Percentiles rank a stretch among this genome's conserved stretches.
These are phyloP conservation scores for Gnathonemus echidnorhynchus DNA, from an alignment of 2,113 vertebrate species.

Conservation along the genomic window DNA sequence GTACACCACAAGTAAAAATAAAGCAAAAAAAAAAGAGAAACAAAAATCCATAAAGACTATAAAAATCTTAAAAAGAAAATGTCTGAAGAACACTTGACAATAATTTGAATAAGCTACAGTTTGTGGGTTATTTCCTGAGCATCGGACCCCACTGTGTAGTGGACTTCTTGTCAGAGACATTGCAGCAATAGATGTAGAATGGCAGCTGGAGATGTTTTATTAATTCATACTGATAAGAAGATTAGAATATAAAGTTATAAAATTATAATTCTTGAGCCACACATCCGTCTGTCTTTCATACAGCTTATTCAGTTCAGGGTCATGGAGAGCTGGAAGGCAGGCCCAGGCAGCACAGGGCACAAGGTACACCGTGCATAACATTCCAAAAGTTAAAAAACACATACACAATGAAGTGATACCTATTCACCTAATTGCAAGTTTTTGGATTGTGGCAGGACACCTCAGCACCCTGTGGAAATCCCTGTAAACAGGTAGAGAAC, in stretches of 20 bases:
- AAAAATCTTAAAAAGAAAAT: background rate
- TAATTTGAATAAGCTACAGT: background rate
- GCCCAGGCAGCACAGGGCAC: background rate
- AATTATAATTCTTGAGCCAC: background rate
- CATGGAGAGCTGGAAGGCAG: background rate
- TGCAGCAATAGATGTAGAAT: background rate
- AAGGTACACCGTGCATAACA: background rate
- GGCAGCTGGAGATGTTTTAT: background rate
- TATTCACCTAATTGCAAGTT: background rate
- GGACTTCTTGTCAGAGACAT: background rate
- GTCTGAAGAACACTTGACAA: background rate
- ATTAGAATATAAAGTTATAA: background rate
- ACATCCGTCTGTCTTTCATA: background rate
- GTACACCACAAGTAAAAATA: background rate
- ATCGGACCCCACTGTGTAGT: background rate
- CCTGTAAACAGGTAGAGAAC: background rate
- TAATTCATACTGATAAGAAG: background rate
- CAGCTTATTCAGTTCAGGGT: background rate
- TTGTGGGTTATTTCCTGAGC: background rate
- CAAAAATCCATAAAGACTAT: background rate
- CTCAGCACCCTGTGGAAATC: background rate
- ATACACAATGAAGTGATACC: background rate
- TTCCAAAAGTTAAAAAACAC: background rate
- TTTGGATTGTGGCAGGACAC: background rate
- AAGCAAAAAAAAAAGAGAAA: background rate